Evolutionary conservation across 2,888 invertebrate species (phyloP).

Genomic region (Tanaodytes sp.): DNA sequence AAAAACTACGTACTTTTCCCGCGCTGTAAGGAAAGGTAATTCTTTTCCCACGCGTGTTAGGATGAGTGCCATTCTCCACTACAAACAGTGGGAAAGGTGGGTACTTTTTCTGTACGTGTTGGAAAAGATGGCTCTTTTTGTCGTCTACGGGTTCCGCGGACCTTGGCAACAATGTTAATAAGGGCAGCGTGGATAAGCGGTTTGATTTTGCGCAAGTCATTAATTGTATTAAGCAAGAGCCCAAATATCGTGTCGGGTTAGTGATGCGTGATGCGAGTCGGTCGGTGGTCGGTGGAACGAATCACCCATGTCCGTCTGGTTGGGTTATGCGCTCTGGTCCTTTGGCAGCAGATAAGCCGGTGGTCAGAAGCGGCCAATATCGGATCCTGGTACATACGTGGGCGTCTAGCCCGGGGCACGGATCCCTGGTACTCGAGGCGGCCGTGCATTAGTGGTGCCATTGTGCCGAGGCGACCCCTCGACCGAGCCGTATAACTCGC

Average conservation of each 20-base stretch:
- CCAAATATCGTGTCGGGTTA: conserved; percentile 54
- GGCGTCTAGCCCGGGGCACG: conserved; percentile 64
- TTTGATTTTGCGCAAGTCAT: conserved; percentile 47
- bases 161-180: conserved; percentile 42
- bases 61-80: too few species aligned
- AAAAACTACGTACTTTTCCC: too few species aligned
- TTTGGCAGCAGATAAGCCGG: conserved; percentile 67
- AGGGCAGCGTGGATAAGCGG: conserved; percentile 45
- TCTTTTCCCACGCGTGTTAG: too few species aligned
- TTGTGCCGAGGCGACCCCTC: conserved; percentile 67
- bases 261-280: conserved; percentile 50
- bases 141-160: too few species aligned
- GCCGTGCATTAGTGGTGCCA: conserved; percentile 71
- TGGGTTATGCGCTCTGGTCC: conserved; percentile 51
- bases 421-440: conserved; percentile 57
- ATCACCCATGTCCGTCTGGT: conserved; percentile 50
- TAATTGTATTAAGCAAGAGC: conserved; percentile 55
- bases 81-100: too few species aligned
- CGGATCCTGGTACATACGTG: conserved; percentile 67
- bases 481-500: conserved; percentile 71
- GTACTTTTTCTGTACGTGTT: too few species aligned
- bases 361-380: conserved; percentile 67
- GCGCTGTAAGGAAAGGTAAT: too few species aligned
- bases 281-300: conserved; percentile 35
- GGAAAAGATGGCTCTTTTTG: too few species aligned